Evolutionary conservation across 2,888 invertebrate species (phyloP).

Genomic region (Drosophila meridionalis): DNA sequence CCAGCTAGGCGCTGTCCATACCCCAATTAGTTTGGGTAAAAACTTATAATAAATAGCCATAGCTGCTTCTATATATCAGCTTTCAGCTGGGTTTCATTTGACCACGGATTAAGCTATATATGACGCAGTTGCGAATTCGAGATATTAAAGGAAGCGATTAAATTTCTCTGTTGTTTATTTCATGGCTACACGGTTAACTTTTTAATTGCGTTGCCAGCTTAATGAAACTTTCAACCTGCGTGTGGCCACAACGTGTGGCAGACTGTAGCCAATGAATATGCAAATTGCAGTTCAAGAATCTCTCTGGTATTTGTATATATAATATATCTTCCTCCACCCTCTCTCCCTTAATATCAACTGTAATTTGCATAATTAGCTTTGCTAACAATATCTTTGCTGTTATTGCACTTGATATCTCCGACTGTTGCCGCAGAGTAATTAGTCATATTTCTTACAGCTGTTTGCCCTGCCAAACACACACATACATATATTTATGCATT

Average conservation of each 20-base stretch:
- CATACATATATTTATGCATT: conserved; percentile 17
- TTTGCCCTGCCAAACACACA: conserved; percentile 2
- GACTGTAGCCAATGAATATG: conserved; percentile 23
- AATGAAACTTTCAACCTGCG: conserved; percentile 11
- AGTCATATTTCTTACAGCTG: conserved; percentile 31
- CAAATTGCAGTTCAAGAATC: conserved; percentile 41
- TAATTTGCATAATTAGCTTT: conserved; percentile 61
- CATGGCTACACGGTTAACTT: conserved; percentile 9
- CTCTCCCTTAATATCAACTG: not conserved
- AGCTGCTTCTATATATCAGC: not conserved
- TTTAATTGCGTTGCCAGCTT: conserved; percentile 21
- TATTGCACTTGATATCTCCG: conserved; percentile 23
- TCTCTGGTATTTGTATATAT: not conserved
- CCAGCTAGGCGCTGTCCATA: not conserved
- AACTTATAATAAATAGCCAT: conserved; percentile 11
- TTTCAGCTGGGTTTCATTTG: conserved; percentile 11
- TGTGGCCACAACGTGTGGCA: not conserved
- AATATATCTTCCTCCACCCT: not conserved
- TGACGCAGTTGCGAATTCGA: conserved; percentile 26
- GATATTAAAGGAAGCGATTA: conserved; percentile 25
- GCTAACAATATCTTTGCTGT: conserved; percentile 30
- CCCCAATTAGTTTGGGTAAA: conserved; percentile 9
- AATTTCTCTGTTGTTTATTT: conserved; percentile 25
- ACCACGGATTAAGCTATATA: conserved; percentile 47
- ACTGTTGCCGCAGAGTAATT: conserved; percentile 31